phyloP scores from a whole-genome alignment of 1,140 invertebrate genomes.

The Leptonema lineaticorne region DNA sequence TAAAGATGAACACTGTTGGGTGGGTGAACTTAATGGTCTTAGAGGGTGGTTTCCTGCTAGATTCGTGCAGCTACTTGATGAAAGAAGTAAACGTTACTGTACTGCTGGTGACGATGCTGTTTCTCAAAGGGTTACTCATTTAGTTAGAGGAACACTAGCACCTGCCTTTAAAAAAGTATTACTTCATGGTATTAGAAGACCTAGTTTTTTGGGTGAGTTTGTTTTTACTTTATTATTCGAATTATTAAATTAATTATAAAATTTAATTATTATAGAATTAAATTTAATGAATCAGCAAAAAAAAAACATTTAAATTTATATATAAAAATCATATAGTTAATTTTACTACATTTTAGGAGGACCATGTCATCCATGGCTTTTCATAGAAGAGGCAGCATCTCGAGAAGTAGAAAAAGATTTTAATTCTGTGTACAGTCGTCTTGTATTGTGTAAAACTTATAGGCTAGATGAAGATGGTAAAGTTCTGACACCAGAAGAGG shows the following conservation, averaged over 20 bases:
- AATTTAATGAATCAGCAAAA: too few species aligned
- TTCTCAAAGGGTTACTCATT: constrained; percentile 92
- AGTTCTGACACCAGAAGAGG: constrained; percentile 97
- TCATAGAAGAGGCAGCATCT: constrained; percentile 95
- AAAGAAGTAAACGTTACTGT: constrained; percentile 95
- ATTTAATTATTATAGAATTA: too few species aligned
- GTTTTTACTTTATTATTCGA: background rate
- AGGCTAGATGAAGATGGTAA: constrained; percentile 98
- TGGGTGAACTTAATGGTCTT: constrained; percentile 96
- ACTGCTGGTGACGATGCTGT: constrained; percentile 96
- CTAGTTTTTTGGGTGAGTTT: constrained; percentile 66
- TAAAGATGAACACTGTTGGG: constrained; percentile 99
- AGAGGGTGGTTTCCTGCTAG: constrained; percentile 99
- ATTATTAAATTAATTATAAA: too few species aligned
- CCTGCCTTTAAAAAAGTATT: constrained; percentile 93
- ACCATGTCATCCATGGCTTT: constrained; percentile 97
- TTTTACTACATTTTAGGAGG: constrained; percentile 61
- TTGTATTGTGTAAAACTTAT: constrained; percentile 98
- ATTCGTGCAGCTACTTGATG: constrained; percentile 96
- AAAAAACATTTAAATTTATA: too few species aligned
- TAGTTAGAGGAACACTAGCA: constrained; percentile 91
- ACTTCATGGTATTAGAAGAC: constrained; percentile 93
- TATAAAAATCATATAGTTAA: too few species aligned
- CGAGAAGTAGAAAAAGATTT: constrained; percentile 97
- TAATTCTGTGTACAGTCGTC: constrained; percentile 94